Evolutionary conservation across 2,113 vertebrate genomes (phyloP).

Genomic region (Saccopteryx leptura): DNA sequence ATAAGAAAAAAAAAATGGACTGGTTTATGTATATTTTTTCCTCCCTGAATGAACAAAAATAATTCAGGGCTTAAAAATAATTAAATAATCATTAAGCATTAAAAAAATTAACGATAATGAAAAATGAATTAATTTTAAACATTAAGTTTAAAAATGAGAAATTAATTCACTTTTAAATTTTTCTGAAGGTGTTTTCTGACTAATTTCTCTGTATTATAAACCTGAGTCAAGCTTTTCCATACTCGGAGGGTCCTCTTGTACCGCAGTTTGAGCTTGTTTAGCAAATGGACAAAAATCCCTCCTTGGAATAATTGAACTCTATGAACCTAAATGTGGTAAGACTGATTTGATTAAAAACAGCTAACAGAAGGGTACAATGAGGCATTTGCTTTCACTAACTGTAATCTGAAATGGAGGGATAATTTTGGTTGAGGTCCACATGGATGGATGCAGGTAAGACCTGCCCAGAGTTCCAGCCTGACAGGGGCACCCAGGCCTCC

Average conservation of each 20-base stretch:
- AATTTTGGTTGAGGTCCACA: accelerated
- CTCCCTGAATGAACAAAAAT: background rate
- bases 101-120: background rate
- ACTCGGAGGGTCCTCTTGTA: background rate
- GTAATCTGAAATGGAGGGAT: background rate
- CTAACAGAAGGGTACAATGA: background rate
- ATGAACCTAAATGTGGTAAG: background rate
- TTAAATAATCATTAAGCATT: background rate
- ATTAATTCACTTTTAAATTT: background rate
- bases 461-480: background rate
- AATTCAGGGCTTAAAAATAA: background rate
- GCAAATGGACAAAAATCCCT: background rate
- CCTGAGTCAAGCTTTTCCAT: background rate
- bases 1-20: background rate
- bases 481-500: accelerated
- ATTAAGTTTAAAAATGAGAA: constrained; percentile 30
- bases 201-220: background rate
- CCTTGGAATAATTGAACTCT: background rate
- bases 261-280: background rate
- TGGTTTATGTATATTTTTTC: background rate
- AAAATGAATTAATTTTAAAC: background rate
- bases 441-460: accelerated
- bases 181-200: background rate
- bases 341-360: background rate
- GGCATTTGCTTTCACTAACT: background rate